phyloP scores from a whole-genome alignment of 1,140 invertebrate genomes.

The Daktulosphaira vitifoliae region DNA sequence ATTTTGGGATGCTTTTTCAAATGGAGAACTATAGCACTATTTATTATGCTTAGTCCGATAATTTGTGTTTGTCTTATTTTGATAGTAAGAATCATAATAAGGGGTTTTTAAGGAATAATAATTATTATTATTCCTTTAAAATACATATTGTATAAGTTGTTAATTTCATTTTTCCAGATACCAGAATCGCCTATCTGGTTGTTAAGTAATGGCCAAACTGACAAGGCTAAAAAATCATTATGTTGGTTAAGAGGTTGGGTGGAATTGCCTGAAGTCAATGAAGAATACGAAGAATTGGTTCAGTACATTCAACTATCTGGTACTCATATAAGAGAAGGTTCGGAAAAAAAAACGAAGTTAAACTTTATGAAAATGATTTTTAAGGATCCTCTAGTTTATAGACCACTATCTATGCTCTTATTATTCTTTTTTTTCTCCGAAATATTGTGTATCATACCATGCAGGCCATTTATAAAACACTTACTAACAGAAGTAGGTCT shows the following conservation, averaged over 20 bases:
- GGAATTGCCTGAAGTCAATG: slow-evolving; percentile 43
- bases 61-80: slow-evolving; percentile 22
- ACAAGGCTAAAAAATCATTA: slow-evolving; percentile 46
- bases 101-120: too few relatives aligned
- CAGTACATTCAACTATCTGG: slow-evolving; percentile 36
- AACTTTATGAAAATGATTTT: too few relatives aligned
- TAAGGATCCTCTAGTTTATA: too few relatives aligned
- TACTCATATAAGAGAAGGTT: background rate
- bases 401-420: too few relatives aligned
- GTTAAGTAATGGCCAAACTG: slow-evolving; percentile 45
- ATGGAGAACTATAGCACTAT: slow-evolving; percentile 25
- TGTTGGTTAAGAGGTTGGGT: slow-evolving; percentile 49
- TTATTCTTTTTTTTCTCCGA: too few relatives aligned
- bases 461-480: too few relatives aligned
- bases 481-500: too few relatives aligned
- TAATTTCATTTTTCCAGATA: slow-evolving; percentile 43
- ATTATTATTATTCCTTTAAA: too few relatives aligned
- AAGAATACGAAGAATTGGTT: slow-evolving; percentile 46
- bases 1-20: slow-evolving; percentile 8
- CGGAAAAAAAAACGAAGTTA: too few relatives aligned
- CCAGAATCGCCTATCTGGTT: slow-evolving; percentile 61
- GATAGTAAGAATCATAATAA: too few relatives aligned
- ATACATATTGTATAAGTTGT: too few relatives aligned
- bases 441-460: too few relatives aligned
- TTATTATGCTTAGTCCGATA: slow-evolving; percentile 30